Conservation (phyloP, 2,797 vertebrate species). For the Nyctibius grandis region DNA sequence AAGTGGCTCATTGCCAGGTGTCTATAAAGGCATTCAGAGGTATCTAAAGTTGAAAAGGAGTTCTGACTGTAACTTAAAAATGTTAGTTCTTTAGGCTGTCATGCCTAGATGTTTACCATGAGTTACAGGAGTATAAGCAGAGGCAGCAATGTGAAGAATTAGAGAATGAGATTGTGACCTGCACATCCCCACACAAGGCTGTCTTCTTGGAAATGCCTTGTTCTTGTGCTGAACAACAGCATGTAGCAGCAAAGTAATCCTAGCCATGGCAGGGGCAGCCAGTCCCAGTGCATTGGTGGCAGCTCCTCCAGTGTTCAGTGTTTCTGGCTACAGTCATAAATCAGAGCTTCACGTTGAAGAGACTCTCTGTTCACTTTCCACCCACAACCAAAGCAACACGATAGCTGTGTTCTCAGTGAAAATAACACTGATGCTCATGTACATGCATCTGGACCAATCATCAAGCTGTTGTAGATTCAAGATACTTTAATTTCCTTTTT, state of each 20-base stretch:
- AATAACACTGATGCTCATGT: not conserved
- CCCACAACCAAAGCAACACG: not conserved
- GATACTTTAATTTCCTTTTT: not conserved
- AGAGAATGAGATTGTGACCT: not conserved
- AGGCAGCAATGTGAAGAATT: not conserved
- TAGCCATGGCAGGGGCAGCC: not conserved
- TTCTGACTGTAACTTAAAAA: not conserved
- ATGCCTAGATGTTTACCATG: not conserved
- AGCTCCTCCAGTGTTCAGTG: not conserved
- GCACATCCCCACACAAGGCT: not conserved
- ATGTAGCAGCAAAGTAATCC: not conserved
- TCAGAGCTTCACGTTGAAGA: not conserved
- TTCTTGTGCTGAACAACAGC: not conserved
- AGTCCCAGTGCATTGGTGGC: accelerated
- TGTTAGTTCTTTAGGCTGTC: not conserved
- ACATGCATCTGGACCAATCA: accelerated
- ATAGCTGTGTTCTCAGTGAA: not conserved
- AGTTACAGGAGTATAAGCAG: not conserved
- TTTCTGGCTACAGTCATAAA: not conserved
- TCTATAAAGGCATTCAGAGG: not conserved
- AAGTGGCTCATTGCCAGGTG: not conserved
- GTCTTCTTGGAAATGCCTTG: not conserved
- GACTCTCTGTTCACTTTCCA: not conserved
- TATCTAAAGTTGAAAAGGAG: not conserved
- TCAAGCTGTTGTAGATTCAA: not conserved